Evolutionary conservation across 2,797 vertebrate species (phyloP), one percentile per base, ranked within the genome.

Genomic region (Crenuchus spilurus): DNA sequence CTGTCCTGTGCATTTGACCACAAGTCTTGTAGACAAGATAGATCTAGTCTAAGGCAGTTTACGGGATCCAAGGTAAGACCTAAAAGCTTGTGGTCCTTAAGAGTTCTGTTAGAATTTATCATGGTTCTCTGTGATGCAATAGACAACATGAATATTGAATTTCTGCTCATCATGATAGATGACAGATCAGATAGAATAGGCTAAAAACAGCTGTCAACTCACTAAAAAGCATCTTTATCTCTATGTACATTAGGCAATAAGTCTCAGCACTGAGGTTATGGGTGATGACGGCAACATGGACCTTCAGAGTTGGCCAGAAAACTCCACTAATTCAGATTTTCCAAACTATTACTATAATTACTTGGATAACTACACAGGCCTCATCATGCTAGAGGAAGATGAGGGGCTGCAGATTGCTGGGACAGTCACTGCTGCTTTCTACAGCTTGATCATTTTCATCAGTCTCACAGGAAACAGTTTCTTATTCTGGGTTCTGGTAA

Each of bases 391-490:
- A 30, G 62, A 22, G 14, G 66, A 65, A 9, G 16, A 46, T 0
- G 0, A 63, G 16, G 26, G 7, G 39, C 13, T 42, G 11, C 22
- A 26, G 6, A 6, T 4, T n/a, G 39, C 39, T 18, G 1, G 22
- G 2, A 9, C 46, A 1, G 66, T 83, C 42, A 33, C 13, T 0
- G 30, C 70, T 3, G n/a, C 72, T 11, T 80, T 69, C 55, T 78
- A 74, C 51, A 33, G 30, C 28, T 28, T 84, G 16, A 74, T 84
- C 41, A 60, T 81, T 64, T 37, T 49, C 24, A 31, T 85, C 6
- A 85, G 86, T 62, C 20, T 86, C 1, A 20, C 74, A 14, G 84
- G 82, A 20, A 86, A 86, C 66, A 20, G 33, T 18, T 70, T 84
- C 13, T 48, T 85, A 33, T 66, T 87, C 0, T 73, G 80, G 44